Evolutionary conservation across 2,888 invertebrate genomes (phyloP).

Genomic region (Enoplolaimus lenunculus): DNA sequence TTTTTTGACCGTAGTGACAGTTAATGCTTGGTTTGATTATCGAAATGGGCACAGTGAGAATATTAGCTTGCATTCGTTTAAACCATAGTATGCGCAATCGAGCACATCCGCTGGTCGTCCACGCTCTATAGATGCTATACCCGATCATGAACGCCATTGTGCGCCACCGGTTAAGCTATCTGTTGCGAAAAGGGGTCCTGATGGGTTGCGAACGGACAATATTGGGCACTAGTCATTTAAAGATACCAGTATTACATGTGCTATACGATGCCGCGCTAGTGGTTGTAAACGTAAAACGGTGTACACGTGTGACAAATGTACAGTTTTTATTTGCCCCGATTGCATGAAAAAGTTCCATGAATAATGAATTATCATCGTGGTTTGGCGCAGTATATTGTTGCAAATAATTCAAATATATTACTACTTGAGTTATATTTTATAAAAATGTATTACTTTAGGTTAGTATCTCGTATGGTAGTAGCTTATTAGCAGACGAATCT

Average conservation of each 20-base stretch:
- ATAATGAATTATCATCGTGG: too few species aligned
- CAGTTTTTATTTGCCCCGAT: neutral
- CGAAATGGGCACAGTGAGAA: neutral
- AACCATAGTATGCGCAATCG: too few species aligned
- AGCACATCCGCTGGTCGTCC: too few species aligned
- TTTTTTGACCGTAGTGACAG: neutral
- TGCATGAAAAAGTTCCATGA: neutral
- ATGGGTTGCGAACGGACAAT: neutral
- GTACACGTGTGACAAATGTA: neutral
- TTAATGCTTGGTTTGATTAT: neutral
- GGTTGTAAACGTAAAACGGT: neutral
- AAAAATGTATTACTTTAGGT: too few species aligned
- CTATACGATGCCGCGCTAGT: neutral
- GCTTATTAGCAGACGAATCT: too few species aligned
- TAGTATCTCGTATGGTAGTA: too few species aligned
- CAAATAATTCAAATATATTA: too few species aligned
- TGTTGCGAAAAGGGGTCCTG: neutral
- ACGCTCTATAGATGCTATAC: neutral
- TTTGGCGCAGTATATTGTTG: too few species aligned
- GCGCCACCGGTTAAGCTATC: neutral
- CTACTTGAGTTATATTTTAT: too few species aligned
- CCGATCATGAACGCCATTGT: neutral
- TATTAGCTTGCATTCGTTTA: neutral
- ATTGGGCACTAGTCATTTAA: neutral
- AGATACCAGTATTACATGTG: neutral